Base-by-base conservation (phyloP, 1,140 invertebrate genomes). In the Drosophila sulfurigaster region DNA sequence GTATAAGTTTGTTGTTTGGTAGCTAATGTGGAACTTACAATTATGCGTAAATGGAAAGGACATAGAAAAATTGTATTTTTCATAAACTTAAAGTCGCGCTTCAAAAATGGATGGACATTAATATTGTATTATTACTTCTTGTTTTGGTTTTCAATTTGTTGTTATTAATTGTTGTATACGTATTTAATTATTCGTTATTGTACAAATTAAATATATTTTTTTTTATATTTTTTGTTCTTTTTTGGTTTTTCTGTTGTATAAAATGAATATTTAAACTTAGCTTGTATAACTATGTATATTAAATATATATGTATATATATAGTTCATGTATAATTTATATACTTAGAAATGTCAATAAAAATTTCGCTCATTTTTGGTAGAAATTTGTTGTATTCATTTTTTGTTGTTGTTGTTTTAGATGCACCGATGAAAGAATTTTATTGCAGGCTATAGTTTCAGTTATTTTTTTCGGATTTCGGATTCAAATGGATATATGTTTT, bases 61-160 rank as follows among this genome's bases (percentile, higher is more conserved):
- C 78, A 80, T 88, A 80, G 73, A 88, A 88, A 88, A 88, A 89
- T 88, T 80, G 78, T 20, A 88, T 89, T 86, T 86, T 89, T 88
- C 83, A 75, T 83, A 56, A 88, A 87, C 80, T 80, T 83, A 88
- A 78, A 78, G 56, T 82, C 67, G 76, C 80, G 77, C 63, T 75
- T 88, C 83, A 74, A 83, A 88, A 88, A 88, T 88, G 83, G 83
- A 88, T 88, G 83, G 83, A 88, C 83, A 88, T 89, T 89, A 83
- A 80, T 83, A 88, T 88, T 88, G 83, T 87, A 83, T 77, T 71
- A 60, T 75, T 38, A 41, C 16, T 57, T 57, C 35, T 46, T 56
- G 41, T 30, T 56, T 20, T 54, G 20, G 13, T 48, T 60, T 82
- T 75, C 70, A 68, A 72, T 38, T 13, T 75, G 20, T 43, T 41